These are phyloP conservation scores for Lepidurus apus DNA, from an alignment of 1,140 invertebrate species.

Conservation along the genomic window DNA sequence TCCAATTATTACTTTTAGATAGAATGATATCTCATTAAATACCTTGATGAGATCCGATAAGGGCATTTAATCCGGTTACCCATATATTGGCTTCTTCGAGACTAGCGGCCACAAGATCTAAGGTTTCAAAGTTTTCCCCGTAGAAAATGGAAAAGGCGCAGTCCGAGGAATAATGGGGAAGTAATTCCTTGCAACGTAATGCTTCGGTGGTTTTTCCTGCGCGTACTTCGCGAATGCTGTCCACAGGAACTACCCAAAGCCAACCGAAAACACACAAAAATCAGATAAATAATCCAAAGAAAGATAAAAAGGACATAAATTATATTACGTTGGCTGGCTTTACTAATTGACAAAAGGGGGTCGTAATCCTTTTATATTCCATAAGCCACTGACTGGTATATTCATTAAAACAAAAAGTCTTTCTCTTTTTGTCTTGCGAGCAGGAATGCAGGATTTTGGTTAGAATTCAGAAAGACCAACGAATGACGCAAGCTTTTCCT, in stretches of 20 bases:
- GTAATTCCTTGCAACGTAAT: conserved; percentile 50
- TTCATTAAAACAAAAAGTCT: too few relatives aligned
- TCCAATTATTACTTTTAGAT: too few relatives aligned
- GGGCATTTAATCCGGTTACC: conserved; percentile 55
- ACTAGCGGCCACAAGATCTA: conserved; percentile 57
- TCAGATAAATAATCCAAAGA: too few relatives aligned
- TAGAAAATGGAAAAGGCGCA: conserved; percentile 61
- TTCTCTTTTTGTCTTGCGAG: too few relatives aligned
- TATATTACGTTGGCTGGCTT: too few relatives aligned
- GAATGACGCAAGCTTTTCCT: too few relatives aligned
- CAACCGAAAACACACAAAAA: conserved; percentile 7
- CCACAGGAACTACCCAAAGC: conserved; percentile 50
- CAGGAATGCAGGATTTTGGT: too few relatives aligned
- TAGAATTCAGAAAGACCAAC: too few relatives aligned
- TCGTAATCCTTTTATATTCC: too few relatives aligned
- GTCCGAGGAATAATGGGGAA: conserved; percentile 49
- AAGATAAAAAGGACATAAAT: too few relatives aligned
- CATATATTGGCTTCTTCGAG: conserved; percentile 61
- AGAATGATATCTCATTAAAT: conserved; percentile 29
- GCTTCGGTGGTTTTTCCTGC: conserved; percentile 56
- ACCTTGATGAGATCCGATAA: conserved; percentile 49
- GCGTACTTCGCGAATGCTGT: conserved; percentile 55
- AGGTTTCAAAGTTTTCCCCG: conserved; percentile 55
- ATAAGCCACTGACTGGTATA: too few relatives aligned
- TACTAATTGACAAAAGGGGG: too few relatives aligned